These are phyloP conservation scores for Rhipidura dahli DNA, from an alignment of 2,113 vertebrate species.

Conservation along the genomic window DNA sequence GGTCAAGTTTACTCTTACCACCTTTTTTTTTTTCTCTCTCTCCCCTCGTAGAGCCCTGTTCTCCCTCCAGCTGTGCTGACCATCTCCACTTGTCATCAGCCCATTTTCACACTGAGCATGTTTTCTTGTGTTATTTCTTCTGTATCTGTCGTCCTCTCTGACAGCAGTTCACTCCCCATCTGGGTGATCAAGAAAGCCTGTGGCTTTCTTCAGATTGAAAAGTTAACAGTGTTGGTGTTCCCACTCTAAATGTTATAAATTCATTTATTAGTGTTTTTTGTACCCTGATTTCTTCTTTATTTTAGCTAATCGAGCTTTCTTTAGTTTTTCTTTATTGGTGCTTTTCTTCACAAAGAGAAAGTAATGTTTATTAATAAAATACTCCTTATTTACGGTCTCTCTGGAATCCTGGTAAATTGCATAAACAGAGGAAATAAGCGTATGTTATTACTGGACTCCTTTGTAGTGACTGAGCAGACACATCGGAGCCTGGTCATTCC, in stretches of 20 bases:
- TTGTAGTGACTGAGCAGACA: not conserved
- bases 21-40: not conserved
- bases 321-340: not conserved
- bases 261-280: not conserved
- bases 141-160: not conserved
- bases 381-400: not conserved
- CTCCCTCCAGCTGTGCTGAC: not conserved
- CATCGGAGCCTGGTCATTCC: not conserved
- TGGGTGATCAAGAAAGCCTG: fast-evolving
- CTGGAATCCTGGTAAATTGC: not conserved
- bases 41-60: not conserved
- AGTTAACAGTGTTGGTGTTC: not conserved
- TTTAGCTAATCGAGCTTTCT: not conserved
- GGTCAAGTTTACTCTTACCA: not conserved
- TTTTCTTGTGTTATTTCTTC: not conserved
- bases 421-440: not conserved
- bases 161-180: not conserved
- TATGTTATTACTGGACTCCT: not conserved
- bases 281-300: not conserved
- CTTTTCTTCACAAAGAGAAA: not conserved
- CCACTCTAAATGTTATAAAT: not conserved
- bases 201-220: not conserved
- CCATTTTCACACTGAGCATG: not conserved
- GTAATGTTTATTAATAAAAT: not conserved
- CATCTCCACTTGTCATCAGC: not conserved